Evolutionary conservation across 2,888 invertebrate species (phyloP).

Genomic region (Diabrotica balteata): DNA sequence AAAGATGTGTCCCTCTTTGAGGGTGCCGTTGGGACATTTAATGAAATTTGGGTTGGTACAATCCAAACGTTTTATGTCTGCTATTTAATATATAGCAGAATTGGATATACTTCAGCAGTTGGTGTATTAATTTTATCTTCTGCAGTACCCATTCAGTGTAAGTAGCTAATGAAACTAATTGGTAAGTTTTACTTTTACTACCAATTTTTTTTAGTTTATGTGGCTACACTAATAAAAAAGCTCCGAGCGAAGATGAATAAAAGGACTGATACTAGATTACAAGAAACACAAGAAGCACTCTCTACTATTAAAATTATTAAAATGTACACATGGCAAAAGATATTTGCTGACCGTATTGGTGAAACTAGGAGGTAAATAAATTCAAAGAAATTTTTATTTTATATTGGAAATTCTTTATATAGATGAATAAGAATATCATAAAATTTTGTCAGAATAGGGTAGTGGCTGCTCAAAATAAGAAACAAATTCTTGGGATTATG

Average conservation of each 20-base stretch:
- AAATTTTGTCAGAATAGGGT: too few species aligned
- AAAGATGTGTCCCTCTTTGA: slow-evolving; percentile 94
- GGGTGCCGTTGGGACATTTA: slow-evolving; percentile 82
- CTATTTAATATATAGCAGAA: slow-evolving; percentile 73
- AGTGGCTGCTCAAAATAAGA: too few species aligned
- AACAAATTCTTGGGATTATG: too few species aligned
- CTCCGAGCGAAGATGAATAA: slow-evolving; percentile 48
- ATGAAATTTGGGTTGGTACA: slow-evolving; percentile 91
- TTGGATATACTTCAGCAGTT: slow-evolving; percentile 63
- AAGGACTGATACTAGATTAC: slow-evolving; percentile 47
- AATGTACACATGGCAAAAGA: slow-evolving; percentile 51
- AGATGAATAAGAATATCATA: too few species aligned
- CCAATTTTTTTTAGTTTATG: slow-evolving; percentile 31
- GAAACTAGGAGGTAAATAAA: slow-evolving; percentile 52
- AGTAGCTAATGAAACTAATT: slow-evolving; percentile 15
- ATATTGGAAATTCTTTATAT: too few species aligned
- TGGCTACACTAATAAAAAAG: slow-evolving; percentile 36
- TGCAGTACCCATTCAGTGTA: slow-evolving; percentile 40
- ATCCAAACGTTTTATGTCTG: slow-evolving; percentile 81
- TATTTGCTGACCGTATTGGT: slow-evolving; percentile 61
- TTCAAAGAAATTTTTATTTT: not conserved
- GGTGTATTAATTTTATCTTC: slow-evolving; percentile 63
- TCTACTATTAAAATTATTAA: slow-evolving; percentile 49
- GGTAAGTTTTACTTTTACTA: too few species aligned
- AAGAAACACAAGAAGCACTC: slow-evolving; percentile 48